Evolutionary conservation across 2,113 vertebrate species (phyloP), one percentile per base, ranked within the genome.

Genomic region (Stegastes partitus): DNA sequence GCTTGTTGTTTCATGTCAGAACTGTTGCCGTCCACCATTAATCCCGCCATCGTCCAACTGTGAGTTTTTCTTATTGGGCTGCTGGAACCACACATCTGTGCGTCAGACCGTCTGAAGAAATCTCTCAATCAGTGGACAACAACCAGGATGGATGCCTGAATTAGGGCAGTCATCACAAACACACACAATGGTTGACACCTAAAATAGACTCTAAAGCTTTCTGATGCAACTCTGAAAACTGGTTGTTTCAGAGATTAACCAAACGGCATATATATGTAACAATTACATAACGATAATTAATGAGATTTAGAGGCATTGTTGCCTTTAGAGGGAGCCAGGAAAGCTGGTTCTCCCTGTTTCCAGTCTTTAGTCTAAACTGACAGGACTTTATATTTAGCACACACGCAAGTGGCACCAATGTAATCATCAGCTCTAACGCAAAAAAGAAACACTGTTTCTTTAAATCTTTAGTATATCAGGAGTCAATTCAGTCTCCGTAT

Each of bases 71-170:
- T 22, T 9, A 11, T 21, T 11, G n/a, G 25, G 16, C 62, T 50
- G 68, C 53, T 49, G 57, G 61, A 12, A 68, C 5, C 25, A 62
- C 49, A 44, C 53, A 55, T 70, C 7, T 69, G 26, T 18, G 3
- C 18, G 67, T 19, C 12, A 11, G n/a, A 31, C 28, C 1, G 3
- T 2, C 5, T 37, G 34, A 64, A 37, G 47, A 39, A 54, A 63
- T 25, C 26, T 23, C 10, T 14, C 39, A 34, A 58, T 42, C 58
- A 21, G 31, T 15, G 37, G 16, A 50, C 25, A 62, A 42, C 53
- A 63, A 65, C 31, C 25, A 47, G 44, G 53, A 66, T 37, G 26
- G 22, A 74, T 14, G 6, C 22, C 31, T 64, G 26, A 23, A 83
- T 69, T 21, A 50, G 3, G 12, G 21, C 0, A 55, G 25, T 23